Conservation (phyloP, 2,113 vertebrate species). For the Leucopsar rothschildi region DNA sequence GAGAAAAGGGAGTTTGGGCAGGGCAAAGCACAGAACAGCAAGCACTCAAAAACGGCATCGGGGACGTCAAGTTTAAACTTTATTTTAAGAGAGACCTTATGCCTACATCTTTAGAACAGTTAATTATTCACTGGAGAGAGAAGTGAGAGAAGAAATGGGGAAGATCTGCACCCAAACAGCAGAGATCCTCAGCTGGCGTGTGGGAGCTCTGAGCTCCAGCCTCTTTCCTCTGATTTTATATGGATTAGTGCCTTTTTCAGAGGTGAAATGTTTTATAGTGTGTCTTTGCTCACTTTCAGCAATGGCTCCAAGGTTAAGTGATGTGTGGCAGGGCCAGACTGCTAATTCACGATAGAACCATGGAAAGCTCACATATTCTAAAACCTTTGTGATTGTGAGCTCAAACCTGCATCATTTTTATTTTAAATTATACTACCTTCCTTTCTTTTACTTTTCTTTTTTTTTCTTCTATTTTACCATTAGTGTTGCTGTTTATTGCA, state of each 20-base stretch:
- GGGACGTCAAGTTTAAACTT: not conserved
- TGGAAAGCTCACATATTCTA: not conserved
- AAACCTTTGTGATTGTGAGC: not conserved
- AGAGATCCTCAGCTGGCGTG: not conserved
- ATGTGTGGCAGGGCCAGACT: not conserved
- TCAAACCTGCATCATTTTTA: not conserved
- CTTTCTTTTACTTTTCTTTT: not conserved
- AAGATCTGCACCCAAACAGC: not conserved
- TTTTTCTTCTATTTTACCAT: not conserved
- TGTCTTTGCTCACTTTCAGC: not conserved
- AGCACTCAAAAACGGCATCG: not conserved
- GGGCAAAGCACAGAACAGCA: not conserved
- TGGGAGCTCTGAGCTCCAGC: not conserved
- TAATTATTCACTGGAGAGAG: conserved; percentile 11
- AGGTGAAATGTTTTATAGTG: not conserved
- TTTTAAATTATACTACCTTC: not conserved
- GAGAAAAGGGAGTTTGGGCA: not conserved
- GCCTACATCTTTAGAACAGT: not conserved
- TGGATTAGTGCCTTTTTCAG: not conserved
- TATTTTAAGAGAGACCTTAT: not conserved
- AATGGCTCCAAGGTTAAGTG: not conserved
- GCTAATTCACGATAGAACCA: not conserved
- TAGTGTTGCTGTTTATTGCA: not conserved
- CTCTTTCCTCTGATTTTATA: not conserved
- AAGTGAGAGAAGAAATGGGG: not conserved